phyloP scores from a whole-genome alignment of 2,888 invertebrate species.

The Yponomeuta evonymella region DNA sequence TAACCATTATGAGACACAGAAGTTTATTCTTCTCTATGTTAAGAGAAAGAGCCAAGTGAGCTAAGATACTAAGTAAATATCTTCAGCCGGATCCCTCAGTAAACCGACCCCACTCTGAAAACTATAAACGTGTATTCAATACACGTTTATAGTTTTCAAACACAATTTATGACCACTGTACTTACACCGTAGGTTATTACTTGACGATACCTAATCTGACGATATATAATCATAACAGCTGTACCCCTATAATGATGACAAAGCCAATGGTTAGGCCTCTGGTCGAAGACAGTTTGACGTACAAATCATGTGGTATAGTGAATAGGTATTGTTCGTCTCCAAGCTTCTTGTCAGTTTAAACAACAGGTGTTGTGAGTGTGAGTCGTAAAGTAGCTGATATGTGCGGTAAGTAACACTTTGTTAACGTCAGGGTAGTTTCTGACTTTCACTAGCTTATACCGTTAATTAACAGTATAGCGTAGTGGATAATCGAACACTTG shows the following conservation, averaged over 20 bases:
- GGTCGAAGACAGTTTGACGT: conserved; percentile 1
- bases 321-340: neutral
- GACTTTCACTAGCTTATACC: too few relatives aligned
- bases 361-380: neutral
- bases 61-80: too few relatives aligned
- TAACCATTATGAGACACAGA: too few relatives aligned
- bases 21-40: too few relatives aligned
- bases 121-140: neutral
- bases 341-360: neutral
- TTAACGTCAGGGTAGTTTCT: too few relatives aligned
- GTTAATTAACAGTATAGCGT: too few relatives aligned
- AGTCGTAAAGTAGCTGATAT: neutral
- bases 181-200: neutral
- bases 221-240: neutral
- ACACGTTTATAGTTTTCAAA: neutral
- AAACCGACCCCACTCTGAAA: neutral
- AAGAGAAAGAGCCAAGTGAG: too few relatives aligned
- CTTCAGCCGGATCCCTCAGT: neutral
- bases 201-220: neutral
- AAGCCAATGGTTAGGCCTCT: neutral
- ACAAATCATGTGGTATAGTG: neutral
- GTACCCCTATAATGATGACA: neutral
- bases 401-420: too few relatives aligned
- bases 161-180: neutral
- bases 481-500: too few relatives aligned